Evolutionary conservation across 2,797 vertebrate genomes (phyloP), one percentile per base, ranked within the genome.

Genomic region (Arrhamphus sclerolepis): DNA sequence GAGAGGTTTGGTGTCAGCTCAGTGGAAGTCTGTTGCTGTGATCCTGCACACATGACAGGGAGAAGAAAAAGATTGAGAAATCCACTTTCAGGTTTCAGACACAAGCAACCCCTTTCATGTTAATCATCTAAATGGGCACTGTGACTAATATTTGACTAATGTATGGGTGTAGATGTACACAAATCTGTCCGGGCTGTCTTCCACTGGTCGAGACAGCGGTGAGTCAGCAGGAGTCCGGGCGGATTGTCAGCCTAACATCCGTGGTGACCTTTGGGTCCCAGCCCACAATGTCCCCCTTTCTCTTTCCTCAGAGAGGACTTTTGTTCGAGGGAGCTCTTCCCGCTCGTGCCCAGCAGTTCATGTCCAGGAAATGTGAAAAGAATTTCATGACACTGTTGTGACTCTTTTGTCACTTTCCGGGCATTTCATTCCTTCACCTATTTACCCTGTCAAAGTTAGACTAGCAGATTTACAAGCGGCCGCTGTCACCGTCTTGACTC

Each of bases 131-230:
- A 69, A 78, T 62, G 52, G 72, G 41, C 22, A 7, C 70, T 38
- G 78, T 91, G 90, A 92, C 85, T 89, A 86, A 91, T 81, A 77
- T 88, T 89, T 91, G 90, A 92, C 84, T 88, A 87, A 90, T 80
- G 72, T 69, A 48, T 56, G 59, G 56, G 69, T 55, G 7, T 21
- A 53, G 60, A 82, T 62, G 6, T 51, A 50, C 48, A 68, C 52
- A 63, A 55, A 70, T 86, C 67, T 66, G 78, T 68, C 63, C 65
- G 55, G 61, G 75, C 69, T 18, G 19, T 34, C 48, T 19, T 64
- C 46, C 29, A 29, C 50, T 38, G 68, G 71, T 60, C 21, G 75
- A 65, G 70, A 55, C 55, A 19, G 71, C 43, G 3, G 18, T 91
- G 89, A 92, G 69, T 92, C 92, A 92, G 78, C 76, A 18, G 69